Conservation (phyloP, 2,113 vertebrate species). For the Saccopteryx bilineata region DNA sequence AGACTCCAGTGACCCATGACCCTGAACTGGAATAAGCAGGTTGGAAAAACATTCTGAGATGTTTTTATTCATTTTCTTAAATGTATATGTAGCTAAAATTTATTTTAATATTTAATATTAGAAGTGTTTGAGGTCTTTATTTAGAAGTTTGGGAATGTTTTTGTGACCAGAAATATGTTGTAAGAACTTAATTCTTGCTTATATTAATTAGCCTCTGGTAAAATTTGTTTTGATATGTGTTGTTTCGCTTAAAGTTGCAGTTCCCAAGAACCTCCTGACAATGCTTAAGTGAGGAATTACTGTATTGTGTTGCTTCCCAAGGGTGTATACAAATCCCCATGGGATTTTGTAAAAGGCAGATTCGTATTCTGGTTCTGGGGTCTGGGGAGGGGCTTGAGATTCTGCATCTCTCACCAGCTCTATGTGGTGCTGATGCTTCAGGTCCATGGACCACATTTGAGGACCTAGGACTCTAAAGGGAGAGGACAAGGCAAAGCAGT, state of each 20-base stretch:
- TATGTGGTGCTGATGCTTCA: not conserved
- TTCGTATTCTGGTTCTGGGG: not conserved
- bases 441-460: not conserved
- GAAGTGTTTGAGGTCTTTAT: not conserved
- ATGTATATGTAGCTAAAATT: not conserved
- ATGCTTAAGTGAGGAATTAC: not conserved
- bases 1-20: not conserved
- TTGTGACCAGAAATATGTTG: not conserved
- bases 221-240: not conserved
- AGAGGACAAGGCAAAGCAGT: not conserved
- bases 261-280: not conserved
- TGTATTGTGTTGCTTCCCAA: not conserved
- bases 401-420: not conserved
- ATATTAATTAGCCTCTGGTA: not conserved
- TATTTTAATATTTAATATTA: not conserved
- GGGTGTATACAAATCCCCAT: not conserved
- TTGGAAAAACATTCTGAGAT: not conserved
- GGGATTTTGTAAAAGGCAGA: not conserved
- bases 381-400: not conserved
- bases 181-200: not conserved
- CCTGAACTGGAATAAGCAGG: not conserved
- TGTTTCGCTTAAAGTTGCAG: not conserved
- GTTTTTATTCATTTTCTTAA: not conserved
- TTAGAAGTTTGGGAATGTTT: not conserved
- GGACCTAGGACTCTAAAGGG: not conserved